Conservation (phyloP, 2,888 invertebrate genomes). For the Hoplodrina blanda region DNA sequence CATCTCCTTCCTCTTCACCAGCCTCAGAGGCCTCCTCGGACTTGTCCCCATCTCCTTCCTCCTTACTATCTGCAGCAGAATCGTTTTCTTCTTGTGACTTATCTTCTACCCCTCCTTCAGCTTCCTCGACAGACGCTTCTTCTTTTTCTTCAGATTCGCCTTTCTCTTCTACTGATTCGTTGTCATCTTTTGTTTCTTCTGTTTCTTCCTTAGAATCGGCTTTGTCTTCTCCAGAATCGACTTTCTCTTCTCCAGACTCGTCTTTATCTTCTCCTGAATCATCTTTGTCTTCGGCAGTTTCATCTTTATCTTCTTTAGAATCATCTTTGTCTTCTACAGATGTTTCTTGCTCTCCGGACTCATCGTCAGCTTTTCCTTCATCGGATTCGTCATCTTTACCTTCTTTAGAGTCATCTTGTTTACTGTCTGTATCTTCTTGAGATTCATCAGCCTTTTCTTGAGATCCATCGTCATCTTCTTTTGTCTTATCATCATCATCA, state of each 20-base stretch:
- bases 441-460: conserved; percentile 82
- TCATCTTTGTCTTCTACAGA: conserved; percentile 66
- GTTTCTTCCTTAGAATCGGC: conserved; percentile 76
- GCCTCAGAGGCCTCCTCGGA: conserved; percentile 69
- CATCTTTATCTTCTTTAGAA: conserved; percentile 67
- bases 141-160: conserved; percentile 71
- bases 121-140: conserved; percentile 70
- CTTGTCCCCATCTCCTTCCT: conserved; percentile 65
- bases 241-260: conserved; percentile 77
- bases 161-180: conserved; percentile 70
- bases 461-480: conserved; percentile 86
- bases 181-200: conserved; percentile 70
- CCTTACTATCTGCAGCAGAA: conserved; percentile 56
- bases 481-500: conserved; percentile 63
- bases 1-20: conserved; percentile 71
- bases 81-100: conserved; percentile 65
- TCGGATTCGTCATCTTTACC: conserved; percentile 69
- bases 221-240: conserved; percentile 79
- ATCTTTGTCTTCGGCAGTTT: conserved; percentile 73
- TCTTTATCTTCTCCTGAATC: conserved; percentile 74
- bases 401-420: conserved; percentile 70
- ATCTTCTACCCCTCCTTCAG: conserved; percentile 66
- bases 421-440: conserved; percentile 66
- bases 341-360: conserved; percentile 74
- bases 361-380: conserved; percentile 74